Base-by-base conservation (phyloP, 2,113 vertebrate species). In the Camelus bactrianus region DNA sequence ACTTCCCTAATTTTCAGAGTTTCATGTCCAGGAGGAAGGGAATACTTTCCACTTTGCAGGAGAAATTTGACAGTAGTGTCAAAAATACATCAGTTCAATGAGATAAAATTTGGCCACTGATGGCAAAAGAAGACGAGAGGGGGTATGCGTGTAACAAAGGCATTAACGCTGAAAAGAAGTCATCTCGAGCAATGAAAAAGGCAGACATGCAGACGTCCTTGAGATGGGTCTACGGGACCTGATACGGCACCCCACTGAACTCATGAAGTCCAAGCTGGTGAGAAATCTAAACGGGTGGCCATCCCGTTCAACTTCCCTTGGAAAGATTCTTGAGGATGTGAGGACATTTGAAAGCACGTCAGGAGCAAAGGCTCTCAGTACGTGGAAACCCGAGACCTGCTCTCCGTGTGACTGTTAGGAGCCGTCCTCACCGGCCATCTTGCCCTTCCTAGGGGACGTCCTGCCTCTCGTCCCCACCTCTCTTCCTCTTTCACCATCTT, bases 201-300 rank as follows among this genome's bases (percentile, higher is more conserved):
- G 30, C 67, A 50, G 80, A 81, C 48, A 28, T 0, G 0, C 32
- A 4, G 4, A 11, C 5, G 1, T 6, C 12, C 9, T 48, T 32
- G 6, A 7, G 32, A 7, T 11, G 22, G 30, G 15, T n/a, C 64
- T 35, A 3, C 9, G 1, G 42, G 32, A 69, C 16, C 20, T 32
- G 12, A 17, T 0, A 0, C 1, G 6, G 48, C 0, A 2, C 32
- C 17, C 5, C 0, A 14, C 5, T 38, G 28, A 6, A 22, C 22
- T n/a, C 16, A 10, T 3, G 28, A 69, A 67, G 38, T 30, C 42
- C 8, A 20, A 26, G 76, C 20, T 22, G 52, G 32, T 5, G n/a
- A 52, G 73, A 50, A 56, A 35, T 32, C 19, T 17, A 2, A 60
- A 24, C 0, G 0, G 1, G 5, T 13, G 60, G 24, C 1, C 54